Percentiles rank a stretch among this genome's conserved stretches.
These are phyloP conservation scores for Drosophila albomicans DNA, from an alignment of 1,140 invertebrate genomes.

Conservation along the genomic window DNA sequence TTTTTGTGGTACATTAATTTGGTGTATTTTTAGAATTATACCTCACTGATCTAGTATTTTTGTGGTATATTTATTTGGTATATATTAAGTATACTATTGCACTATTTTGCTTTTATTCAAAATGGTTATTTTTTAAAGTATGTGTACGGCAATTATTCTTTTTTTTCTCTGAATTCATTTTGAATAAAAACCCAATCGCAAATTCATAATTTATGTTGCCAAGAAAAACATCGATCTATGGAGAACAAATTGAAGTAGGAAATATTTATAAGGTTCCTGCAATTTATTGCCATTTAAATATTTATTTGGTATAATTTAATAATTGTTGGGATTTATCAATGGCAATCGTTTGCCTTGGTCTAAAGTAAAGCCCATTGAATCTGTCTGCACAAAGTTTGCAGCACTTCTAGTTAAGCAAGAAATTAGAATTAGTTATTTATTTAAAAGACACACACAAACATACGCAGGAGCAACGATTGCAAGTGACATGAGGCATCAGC, in stretches of 20 bases:
- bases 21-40: no score
- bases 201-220: neutral
- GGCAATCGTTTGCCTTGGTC: neutral
- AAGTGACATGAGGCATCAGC: conserved; percentile 42
- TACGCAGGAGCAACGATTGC: conserved; percentile 30
- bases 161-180: no score
- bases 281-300: neutral
- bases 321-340: neutral
- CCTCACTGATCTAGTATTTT: no score
- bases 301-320: conserved; percentile 1
- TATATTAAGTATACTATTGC: no score
- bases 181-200: no score
- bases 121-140: no score
- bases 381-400: conserved; percentile 4
- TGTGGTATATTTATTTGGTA: no score
- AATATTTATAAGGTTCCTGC: neutral
- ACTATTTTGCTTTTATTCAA: no score
- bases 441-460: conserved; percentile 20
- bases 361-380: neutral
- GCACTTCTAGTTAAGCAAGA: conserved; percentile 18
- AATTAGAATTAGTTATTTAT: conserved; percentile 45
- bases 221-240: neutral
- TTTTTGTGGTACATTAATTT: no score
- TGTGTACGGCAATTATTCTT: no score
- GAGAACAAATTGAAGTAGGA: neutral